Base-by-base conservation (phyloP, 2,113 vertebrate genomes). In the Campylorhamphus procurvoides region DNA sequence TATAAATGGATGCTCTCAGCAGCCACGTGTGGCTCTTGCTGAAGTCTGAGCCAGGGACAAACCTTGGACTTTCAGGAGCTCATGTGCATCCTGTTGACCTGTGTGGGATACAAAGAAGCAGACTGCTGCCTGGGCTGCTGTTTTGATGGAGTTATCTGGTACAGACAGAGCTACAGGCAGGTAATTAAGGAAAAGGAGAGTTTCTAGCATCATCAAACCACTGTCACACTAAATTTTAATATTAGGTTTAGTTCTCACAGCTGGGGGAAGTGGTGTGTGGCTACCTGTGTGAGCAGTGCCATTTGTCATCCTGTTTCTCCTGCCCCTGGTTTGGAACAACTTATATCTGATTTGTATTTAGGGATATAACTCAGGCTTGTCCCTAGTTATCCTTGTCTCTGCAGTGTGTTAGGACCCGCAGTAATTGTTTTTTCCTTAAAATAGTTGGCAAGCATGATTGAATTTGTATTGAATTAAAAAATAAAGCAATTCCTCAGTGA, bases 241-340 rank as follows among this genome's bases (percentile, higher is more conserved):
- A 8, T 37, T 8, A n/a, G 14, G 11, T 66, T 67, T 44, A n/a
- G 35, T 4, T 29, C 27, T 84, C 28, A n/a, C 24, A 12, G 0
- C 0, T 4, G 0, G 11, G n/a, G 31, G 46, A 74, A 33, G 19
- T 0, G 1, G 3, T 33, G 22, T 3, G 2, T 22, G 60, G 12
- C 28, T 80, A 46, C 19, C 42, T 23, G 5, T 29, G 29, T 22
- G 56, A 67, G 62, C 56, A 64, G 33, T 68, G 42, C 23, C 2
- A 1, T 52, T 91, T 56, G 18, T 40, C n/a, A 25, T 39, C 44
- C 44, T 50, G 17, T 16, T 75, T 33, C 39, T 84, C 37, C 49
- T 47, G 14, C 25, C 37, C 18, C 18, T 60, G 27, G 1, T 52
- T 73, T 69, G 37, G 59, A 62, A 40, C 23, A 69, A 8, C 18